Base-by-base conservation (phyloP, 2,797 vertebrate species). In the Hydrophis major region DNA sequence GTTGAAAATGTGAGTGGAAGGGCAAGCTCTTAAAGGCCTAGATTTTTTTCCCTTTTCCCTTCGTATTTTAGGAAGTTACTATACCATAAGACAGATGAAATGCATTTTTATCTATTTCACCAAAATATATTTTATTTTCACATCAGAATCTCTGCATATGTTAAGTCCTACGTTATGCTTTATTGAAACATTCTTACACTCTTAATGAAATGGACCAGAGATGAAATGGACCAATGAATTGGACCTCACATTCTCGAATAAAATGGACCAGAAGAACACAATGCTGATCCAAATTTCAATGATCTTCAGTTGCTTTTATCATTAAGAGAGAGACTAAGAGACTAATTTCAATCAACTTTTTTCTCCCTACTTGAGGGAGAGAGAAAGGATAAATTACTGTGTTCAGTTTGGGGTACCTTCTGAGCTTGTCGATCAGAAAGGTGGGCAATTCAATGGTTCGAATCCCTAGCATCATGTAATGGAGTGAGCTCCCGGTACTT, bases 1-100 rank as follows among this genome's bases (percentile, higher is more conserved):
- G 98, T 98, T 98, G 98, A 99, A 98, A 99, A 97, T 96, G 95
- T 25, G 95, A 98, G 97, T 98, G 98, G 98, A 98, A 98, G 98
- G 98, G 97, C 97, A 98, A 96, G 95, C 93, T 93, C 97, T 96
- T 94, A 96, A 97, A 97, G 94, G 95, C 59, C 61, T 91, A 60
- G 74, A 97, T 32, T 61, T 1, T 2, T 47, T 22, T 1, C 57
- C 53, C 14, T 97, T 55, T 97, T 97, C 96, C 37, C 96, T 95
- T 98, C 96, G 97, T 93, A 92, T 96, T 95, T 96, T 96, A 96
- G 97, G 96, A 96, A 97, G 97, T 97, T 97, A 94, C 57, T 94
- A 93, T 93, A 93, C 95, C 93, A 95, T 92, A 92, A 94, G 92
- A 95, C 87, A 56, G 50, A 92, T 28, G 87, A 96, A 96, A 95